These are phyloP conservation scores for Glossophaga mutica DNA, from an alignment of 2,797 vertebrate genomes.

Conservation along the genomic window DNA sequence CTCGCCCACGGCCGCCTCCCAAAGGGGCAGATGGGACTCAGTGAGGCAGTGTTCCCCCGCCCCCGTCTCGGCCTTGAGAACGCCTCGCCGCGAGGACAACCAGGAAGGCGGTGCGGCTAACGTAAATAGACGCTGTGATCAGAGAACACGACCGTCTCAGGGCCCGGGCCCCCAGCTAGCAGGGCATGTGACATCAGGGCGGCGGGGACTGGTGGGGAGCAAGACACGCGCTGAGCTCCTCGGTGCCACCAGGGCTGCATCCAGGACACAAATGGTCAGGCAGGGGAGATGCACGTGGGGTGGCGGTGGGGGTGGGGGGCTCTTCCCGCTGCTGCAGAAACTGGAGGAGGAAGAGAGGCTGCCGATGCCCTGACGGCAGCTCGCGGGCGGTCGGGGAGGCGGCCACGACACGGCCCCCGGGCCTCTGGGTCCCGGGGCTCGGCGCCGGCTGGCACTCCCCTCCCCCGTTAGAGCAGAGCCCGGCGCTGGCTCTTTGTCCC, in stretches of 20 bases:
- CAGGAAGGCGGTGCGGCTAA: background rate
- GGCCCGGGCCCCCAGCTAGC: background rate
- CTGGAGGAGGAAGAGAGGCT: background rate
- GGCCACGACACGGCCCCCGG: background rate
- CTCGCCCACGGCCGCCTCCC: background rate
- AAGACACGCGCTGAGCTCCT: rapidly evolving
- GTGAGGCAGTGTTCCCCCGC: background rate
- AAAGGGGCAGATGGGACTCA: background rate
- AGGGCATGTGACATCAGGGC: rapidly evolving
- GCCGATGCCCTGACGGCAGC: rapidly evolving
- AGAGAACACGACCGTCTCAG: rapidly evolving
- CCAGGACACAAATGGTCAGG: rapidly evolving
- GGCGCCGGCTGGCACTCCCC: background rate
- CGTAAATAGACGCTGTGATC: background rate
- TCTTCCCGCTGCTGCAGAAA: background rate
- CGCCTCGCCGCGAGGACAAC: background rate
- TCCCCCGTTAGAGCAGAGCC: background rate
- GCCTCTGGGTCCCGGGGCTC: background rate
- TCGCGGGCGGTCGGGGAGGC: background rate
- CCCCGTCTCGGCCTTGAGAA: constrained; percentile 6
- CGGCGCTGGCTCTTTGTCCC: background rate
- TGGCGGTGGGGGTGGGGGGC: background rate
- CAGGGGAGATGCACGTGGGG: background rate
- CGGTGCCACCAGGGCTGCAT: rapidly evolving
- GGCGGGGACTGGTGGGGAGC: rapidly evolving